A percentile compares a stretch with the other conserved stretches of the same genome.
These are phyloP conservation scores for Hylaea fasciaria DNA, from an alignment of 2,888 invertebrate genomes.

Conservation along the genomic window DNA sequence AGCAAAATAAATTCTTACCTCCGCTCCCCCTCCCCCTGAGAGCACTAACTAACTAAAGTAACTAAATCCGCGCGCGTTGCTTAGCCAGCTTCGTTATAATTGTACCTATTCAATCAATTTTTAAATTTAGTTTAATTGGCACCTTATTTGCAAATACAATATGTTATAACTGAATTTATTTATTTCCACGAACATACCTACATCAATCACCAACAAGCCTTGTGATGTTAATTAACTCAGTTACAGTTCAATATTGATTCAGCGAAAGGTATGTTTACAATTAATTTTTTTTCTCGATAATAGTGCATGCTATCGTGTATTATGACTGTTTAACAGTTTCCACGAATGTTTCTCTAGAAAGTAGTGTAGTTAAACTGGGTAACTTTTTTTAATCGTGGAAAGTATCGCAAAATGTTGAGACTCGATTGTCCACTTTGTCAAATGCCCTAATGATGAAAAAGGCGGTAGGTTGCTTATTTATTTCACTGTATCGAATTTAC, in stretches of 20 bases:
- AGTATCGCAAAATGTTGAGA: conserved; percentile 1
- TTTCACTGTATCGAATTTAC: conserved; percentile 14
- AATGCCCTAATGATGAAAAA: conserved; percentile 1
- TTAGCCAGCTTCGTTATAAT: too few relatives aligned
- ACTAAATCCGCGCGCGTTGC: too few relatives aligned
- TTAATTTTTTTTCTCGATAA: conserved; percentile 25
- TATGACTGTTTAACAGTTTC: background rate
- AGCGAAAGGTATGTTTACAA: conserved; percentile 28
- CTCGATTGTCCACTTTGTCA: background rate
- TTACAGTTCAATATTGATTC: conserved; percentile 28
- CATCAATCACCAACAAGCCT: background rate
- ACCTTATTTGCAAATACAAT: background rate
- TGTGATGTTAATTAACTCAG: conserved; percentile 1
- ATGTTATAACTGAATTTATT: background rate
- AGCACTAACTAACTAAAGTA: too few relatives aligned
- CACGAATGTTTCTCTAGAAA: conserved; percentile 6
- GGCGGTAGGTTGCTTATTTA: conserved; percentile 7
- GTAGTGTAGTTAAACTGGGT: conserved; percentile 15
- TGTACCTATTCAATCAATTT: too few relatives aligned
- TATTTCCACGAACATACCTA: background rate
- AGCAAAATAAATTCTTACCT: too few relatives aligned
- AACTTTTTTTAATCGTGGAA: background rate
- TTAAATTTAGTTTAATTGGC: background rate
- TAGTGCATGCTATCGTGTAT: conserved; percentile 2
- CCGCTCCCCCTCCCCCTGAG: too few relatives aligned